Base-by-base conservation (phyloP, 2,888 invertebrate genomes). In the Tetramorium bicarinatum region DNA sequence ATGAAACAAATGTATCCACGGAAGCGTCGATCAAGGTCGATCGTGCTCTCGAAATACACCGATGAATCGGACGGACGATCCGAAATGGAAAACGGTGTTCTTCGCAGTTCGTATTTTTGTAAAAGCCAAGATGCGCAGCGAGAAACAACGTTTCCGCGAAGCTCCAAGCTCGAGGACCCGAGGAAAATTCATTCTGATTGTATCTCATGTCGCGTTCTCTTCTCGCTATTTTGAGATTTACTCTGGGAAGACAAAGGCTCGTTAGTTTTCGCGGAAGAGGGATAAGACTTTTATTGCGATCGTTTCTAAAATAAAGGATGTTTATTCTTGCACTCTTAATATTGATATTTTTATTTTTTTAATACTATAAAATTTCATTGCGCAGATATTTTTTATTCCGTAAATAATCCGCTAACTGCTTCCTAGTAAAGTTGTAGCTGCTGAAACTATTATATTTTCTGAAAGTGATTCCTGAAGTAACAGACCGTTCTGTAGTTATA, bases 41-140 rank as follows among this genome's bases (percentile, higher is more conserved):
- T 47, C 75, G 71, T 49, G 84, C 80, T 90, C 92, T 91, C 87
- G 88, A 93, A 93, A 93, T 93, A 92, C 86, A 54, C 84, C 79
- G 81, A 85, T 87, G 89, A 91, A 92, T 92, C 91, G 44, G 29
- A 34, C 44, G 88, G 76, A 64, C 84, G 89, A 82, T 88, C 91
- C 87, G 85, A 93, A 93, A 92, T 92, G 91, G 91, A 71, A 41
- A 79, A 62, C 84, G 83, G 15, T 81, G 15, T 59, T 85, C 87
- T 87, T 87, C 83, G 90, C 75, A 66, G 61, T 25, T 85, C 82
- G 90, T 91, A 92, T 92, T 92, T 92, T 91, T 91, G 88, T 85
- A 88, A 85, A 88, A 72, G 83, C 71, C 64, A 76, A 21, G 38
- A 74, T 34, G 29, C 29, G 76, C 47, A 38, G 4, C n/a, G 34